Conservation (phyloP, 2,888 invertebrate genomes). For the Empis livida region DNA sequence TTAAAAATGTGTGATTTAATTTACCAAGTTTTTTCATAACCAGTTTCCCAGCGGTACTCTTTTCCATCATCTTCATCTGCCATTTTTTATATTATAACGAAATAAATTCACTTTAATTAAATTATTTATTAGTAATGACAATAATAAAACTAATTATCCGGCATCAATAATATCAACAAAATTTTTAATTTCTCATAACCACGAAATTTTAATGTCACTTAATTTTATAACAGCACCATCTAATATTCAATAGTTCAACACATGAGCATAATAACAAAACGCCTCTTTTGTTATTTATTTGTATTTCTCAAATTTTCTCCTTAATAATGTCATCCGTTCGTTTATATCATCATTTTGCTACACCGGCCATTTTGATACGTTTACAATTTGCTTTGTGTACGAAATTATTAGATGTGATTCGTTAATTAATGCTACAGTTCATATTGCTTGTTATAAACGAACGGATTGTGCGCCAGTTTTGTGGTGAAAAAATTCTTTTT, state of each 20-base stretch:
- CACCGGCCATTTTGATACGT: constrained; percentile 2
- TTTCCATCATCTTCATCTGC: constrained; percentile 68
- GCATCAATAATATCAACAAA: no score
- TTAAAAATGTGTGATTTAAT: not conserved
- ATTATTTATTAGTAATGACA: no score
- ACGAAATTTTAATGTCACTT: no score
- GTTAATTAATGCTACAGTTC: not conserved
- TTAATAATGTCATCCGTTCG: no score
- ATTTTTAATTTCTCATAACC: no score
- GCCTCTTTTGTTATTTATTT: no score
- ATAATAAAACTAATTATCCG: no score
- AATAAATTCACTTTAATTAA: no score
- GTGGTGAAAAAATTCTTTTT: not conserved
- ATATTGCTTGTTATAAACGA: constrained; percentile 4
- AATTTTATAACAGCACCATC: no score
- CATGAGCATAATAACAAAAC: no score
- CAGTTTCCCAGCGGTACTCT: constrained; percentile 90
- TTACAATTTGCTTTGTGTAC: constrained; percentile 1
- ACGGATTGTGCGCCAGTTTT: constrained; percentile 5
- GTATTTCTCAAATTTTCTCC: no score
- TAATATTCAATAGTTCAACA: no score
- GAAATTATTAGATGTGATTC: not conserved
- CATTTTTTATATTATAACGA: constrained; percentile 10
- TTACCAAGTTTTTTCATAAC: constrained; percentile 90
- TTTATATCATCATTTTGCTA: not conserved